These are phyloP conservation scores for Molanna angustata DNA, from an alignment of 2,888 invertebrate genomes.

Conservation along the genomic window DNA sequence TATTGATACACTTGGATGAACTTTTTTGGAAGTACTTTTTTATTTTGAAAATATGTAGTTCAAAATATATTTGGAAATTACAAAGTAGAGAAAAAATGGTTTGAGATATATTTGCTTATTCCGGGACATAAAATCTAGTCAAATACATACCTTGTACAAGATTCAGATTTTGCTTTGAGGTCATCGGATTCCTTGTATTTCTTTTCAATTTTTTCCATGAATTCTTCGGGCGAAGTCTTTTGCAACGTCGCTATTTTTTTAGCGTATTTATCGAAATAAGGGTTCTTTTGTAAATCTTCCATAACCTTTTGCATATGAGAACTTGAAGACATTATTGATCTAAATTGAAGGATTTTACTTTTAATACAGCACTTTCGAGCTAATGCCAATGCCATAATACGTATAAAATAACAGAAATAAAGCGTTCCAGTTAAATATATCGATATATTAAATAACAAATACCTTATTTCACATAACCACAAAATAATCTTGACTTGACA, in stretches of 20 bases:
- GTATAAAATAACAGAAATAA: no score
- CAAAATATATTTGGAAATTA: no score
- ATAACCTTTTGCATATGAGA: constrained; percentile 37
- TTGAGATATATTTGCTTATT: no score
- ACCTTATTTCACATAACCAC: no score
- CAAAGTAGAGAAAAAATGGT: no score
- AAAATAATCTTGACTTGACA: no score
- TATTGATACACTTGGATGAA: no score
- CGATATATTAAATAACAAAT: no score
- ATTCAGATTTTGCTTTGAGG: not conserved
- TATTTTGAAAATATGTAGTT: no score
- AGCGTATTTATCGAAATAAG: constrained; percentile 80
- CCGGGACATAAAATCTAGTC: no score
- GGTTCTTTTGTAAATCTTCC: constrained; percentile 63
- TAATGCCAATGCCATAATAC: constrained; percentile 26
- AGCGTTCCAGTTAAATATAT: no score
- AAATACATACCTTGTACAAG: constrained; percentile 6
- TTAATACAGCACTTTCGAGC: not conserved
- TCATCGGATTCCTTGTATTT: constrained; percentile 39
- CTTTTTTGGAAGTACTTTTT: no score
- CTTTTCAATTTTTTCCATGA: constrained; percentile 61
- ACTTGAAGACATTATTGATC: constrained; percentile 25
- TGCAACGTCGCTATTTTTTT: constrained; percentile 71
- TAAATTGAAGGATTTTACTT: not conserved
- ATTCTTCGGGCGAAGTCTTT: constrained; percentile 73